Evolutionary conservation across 2,888 invertebrate species (phyloP).

Genomic region (Xanthorhoe spadicearia): DNA sequence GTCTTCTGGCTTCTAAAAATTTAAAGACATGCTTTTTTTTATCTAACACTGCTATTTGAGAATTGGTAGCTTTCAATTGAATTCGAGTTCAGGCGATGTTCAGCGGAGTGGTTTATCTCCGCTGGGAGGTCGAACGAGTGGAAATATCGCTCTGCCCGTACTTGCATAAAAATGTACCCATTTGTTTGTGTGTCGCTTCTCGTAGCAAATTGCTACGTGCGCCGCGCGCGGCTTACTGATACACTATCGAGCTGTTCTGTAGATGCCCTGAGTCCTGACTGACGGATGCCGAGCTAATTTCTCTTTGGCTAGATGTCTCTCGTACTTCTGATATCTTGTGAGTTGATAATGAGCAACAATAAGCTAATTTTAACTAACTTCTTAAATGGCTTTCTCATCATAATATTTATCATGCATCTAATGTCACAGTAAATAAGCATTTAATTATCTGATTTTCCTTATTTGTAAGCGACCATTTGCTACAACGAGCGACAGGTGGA

Average conservation of each 20-base stretch:
- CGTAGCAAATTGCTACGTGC: conserved; percentile 13
- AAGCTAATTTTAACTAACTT: neutral
- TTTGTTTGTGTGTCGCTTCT: conserved; percentile 6
- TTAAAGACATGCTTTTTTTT: conserved; percentile 10
- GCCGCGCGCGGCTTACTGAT: neutral
- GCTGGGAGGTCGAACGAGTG: conserved; percentile 5
- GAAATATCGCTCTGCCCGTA: conserved; percentile 7
- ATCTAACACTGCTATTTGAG: conserved; percentile 3
- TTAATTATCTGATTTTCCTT: too few relatives aligned
- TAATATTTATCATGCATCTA: too few relatives aligned
- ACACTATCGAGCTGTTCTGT: neutral
- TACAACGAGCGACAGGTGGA: too few relatives aligned
- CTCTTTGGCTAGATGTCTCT: neutral
- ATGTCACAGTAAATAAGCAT: too few relatives aligned
- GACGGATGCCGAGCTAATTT: neutral
- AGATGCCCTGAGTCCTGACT: too few relatives aligned
- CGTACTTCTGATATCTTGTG: neutral
- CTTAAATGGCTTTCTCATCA: too few relatives aligned
- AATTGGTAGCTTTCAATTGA: conserved; percentile 10
- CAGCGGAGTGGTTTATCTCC: conserved; percentile 6
- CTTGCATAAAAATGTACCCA: conserved; percentile 10
- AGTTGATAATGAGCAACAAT: neutral
- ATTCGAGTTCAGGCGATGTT: conserved; percentile 7
- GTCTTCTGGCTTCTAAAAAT: conserved; percentile 8
- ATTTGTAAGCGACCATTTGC: too few relatives aligned